Conservation (phyloP, 2,888 invertebrate species). For the Spodoptera littoralis region DNA sequence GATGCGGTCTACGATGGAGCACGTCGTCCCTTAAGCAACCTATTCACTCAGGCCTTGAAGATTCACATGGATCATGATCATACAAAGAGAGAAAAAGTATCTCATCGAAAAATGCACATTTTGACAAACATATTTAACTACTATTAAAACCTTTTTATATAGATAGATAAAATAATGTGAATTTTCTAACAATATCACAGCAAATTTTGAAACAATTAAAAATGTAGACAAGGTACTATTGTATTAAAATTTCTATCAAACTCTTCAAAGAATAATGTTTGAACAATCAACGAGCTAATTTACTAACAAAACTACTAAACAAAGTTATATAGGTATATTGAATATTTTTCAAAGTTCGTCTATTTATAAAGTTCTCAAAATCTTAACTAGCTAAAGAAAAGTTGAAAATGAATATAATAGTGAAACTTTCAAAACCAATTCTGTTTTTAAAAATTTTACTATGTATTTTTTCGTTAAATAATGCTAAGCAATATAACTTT, state of each 20-base stretch:
- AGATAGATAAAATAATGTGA: too few relatives aligned
- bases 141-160: too few relatives aligned
- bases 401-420: not conserved
- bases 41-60: too few relatives aligned
- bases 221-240: not conserved
- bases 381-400: conserved; percentile 8
- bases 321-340: conserved; percentile 21
- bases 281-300: conserved; percentile 18
- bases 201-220: not conserved
- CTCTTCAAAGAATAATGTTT: conserved; percentile 20
- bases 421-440: conserved; percentile 9
- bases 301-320: not conserved
- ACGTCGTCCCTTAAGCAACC: too few relatives aligned
- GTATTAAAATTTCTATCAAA: conserved; percentile 16
- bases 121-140: too few relatives aligned
- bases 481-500: too few relatives aligned
- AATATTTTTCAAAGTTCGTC: conserved; percentile 6
- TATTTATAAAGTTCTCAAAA: not conserved
- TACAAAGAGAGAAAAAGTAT: too few relatives aligned
- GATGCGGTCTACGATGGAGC: too few relatives aligned
- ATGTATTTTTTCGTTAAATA: too few relatives aligned
- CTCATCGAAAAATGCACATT: too few relatives aligned
- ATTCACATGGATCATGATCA: too few relatives aligned
- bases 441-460: not conserved
- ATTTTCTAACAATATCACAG: not conserved